phyloP scores from a whole-genome alignment of 2,797 vertebrate species.

The Adrianichthys oophorus region DNA sequence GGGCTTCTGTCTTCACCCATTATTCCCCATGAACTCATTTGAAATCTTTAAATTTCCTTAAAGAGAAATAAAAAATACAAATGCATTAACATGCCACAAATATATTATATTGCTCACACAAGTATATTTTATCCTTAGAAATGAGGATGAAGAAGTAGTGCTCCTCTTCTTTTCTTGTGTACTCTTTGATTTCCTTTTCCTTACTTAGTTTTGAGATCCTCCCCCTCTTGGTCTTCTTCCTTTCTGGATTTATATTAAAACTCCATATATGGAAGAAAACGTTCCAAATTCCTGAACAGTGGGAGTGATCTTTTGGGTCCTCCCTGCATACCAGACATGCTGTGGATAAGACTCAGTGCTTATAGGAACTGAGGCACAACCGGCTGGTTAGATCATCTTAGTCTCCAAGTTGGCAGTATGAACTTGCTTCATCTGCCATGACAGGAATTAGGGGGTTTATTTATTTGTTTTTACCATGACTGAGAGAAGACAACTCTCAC shows the following conservation, averaged over 20 bases:
- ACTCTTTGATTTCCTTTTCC: conserved; percentile 32
- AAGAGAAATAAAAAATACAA: no score
- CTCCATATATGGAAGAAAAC: conserved; percentile 83
- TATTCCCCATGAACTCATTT: no score
- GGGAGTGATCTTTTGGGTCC: conserved; percentile 68
- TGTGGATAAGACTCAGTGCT: conserved; percentile 43
- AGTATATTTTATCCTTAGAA: no score
- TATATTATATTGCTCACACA: no score
- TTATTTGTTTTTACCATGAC: no score
- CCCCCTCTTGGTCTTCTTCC: conserved; percentile 46
- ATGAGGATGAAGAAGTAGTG: neutral
- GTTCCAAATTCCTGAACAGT: conserved; percentile 76
- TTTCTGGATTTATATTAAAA: conserved; percentile 78
- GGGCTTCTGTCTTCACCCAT: no score
- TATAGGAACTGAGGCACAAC: conserved; percentile 47
- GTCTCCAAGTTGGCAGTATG: neutral
- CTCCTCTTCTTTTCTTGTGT: conserved; percentile 3
- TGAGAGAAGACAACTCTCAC: no score
- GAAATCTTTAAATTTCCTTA: no score
- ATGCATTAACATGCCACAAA: no score
- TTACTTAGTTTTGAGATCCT: conserved; percentile 62
- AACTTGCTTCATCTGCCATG: neutral
- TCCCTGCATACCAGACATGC: conserved; percentile 68
- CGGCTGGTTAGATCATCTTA: no score
- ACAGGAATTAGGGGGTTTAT: no score